These are phyloP conservation scores for Atlantisia rogersi DNA, from an alignment of 2,113 vertebrate species.

Conservation along the genomic window DNA sequence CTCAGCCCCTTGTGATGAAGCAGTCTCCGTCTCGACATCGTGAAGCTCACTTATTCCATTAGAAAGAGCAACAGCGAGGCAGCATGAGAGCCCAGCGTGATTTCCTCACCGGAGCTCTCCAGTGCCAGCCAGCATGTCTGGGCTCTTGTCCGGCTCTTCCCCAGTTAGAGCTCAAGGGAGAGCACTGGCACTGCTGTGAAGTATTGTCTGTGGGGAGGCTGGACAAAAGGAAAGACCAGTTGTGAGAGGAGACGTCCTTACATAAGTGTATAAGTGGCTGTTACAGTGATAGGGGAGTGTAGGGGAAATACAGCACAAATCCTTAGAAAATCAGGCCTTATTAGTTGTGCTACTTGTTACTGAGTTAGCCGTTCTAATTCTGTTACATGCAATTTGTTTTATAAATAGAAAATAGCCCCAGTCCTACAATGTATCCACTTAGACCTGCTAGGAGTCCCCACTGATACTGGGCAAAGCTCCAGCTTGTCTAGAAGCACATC, in stretches of 20 bases:
- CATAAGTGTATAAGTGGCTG: not conserved
- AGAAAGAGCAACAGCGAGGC: not conserved
- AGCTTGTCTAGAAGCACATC: not conserved
- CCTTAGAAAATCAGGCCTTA: not conserved
- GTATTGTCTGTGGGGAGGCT: not conserved
- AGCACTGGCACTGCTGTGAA: not conserved
- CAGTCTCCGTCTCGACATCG: not conserved
- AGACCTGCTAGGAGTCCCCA: not conserved
- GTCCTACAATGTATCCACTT: not conserved
- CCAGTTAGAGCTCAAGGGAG: not conserved
- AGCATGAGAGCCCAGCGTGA: not conserved
- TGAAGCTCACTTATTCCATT: not conserved
- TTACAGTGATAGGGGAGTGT: not conserved
- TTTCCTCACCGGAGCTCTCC: not conserved
- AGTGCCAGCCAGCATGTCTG: fast-evolving
- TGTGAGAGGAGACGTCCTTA: not conserved
- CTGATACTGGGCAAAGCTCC: not conserved
- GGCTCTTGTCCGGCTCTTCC: not conserved
- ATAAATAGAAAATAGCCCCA: not conserved
- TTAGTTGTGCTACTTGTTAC: not conserved
- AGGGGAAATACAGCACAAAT: not conserved
- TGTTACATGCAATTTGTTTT: not conserved
- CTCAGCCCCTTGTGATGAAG: not conserved
- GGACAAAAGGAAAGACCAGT: not conserved
- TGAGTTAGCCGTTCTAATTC: not conserved